These are phyloP conservation scores for Holothuria leucospilota DNA, from an alignment of 53 echinoderm and acorn worm genomes.

Conservation along the genomic window DNA sequence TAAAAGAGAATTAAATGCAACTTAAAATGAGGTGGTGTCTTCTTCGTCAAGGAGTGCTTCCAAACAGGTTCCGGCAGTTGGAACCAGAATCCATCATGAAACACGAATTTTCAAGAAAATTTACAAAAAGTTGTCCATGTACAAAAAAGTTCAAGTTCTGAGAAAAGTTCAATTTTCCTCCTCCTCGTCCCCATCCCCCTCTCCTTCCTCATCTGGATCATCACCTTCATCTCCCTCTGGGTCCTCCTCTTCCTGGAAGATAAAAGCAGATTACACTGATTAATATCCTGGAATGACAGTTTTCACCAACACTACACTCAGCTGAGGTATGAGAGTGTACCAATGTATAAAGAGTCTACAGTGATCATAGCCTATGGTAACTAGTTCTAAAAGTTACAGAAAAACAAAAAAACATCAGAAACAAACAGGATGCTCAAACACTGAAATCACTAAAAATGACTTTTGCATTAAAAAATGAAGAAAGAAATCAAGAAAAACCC, in stretches of 20 bases:
- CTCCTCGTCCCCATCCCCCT: slow-evolving; percentile 36
- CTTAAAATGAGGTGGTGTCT: slow-evolving; percentile 37
- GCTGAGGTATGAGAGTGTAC: too few relatives aligned
- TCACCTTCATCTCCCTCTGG: slow-evolving; percentile 3
- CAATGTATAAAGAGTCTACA: too few relatives aligned
- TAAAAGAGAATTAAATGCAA: slow-evolving; percentile 23
- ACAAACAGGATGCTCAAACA: too few relatives aligned
- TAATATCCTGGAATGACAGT: too few relatives aligned
- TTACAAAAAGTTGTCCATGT: slow-evolving; percentile 50
- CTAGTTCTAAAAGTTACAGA: too few relatives aligned
- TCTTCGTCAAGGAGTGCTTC: slow-evolving; percentile 20
- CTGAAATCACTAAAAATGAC: too few relatives aligned
- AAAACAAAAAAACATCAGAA: too few relatives aligned
- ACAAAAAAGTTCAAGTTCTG: slow-evolving; percentile 41
- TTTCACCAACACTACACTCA: too few relatives aligned
- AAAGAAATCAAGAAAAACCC: too few relatives aligned
- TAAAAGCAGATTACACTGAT: not conserved
- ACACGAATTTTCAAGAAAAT: slow-evolving; percentile 45
- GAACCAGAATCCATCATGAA: slow-evolving; percentile 46
- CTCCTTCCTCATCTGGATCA: slow-evolving; percentile 11
- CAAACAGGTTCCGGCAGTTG: slow-evolving; percentile 22
- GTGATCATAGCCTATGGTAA: too few relatives aligned
- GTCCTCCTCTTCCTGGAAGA: not conserved
- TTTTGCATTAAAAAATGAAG: too few relatives aligned
- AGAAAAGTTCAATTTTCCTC: slow-evolving; percentile 33